Evolutionary conservation across 30 jellyfish, hydroid and myxozoan genomes (phyloP), one percentile per base, ranked within the genome.

Genomic region (Turritopsis dohrnii): DNA sequence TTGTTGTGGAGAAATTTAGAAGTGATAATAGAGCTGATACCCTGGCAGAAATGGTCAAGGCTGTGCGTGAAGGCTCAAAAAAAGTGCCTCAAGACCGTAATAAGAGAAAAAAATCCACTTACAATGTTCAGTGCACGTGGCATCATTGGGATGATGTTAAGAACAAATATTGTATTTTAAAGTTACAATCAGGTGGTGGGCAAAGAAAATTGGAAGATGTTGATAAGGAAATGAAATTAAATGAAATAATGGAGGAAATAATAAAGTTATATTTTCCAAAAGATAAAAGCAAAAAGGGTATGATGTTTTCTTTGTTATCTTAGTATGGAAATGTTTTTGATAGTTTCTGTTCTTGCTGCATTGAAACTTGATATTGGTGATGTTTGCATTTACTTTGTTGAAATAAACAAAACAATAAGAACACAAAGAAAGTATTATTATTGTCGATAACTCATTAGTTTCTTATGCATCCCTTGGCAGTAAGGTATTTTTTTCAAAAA

Each of bases 111-210:
- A 26, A 21, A 21, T 66, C 76, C 27, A 66, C 27, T 21, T 66
- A 66, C 17, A 66, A 66, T 66, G 29, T 66, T 21, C 29, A 21
- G 27, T 66, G 29, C 27, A 66, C 29, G 17, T 66, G 76, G 76
- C 29, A 66, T 66, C 76, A 66, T 26, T 66, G 76, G 76, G 29
- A 66, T 17, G 76, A 66, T 66, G 76, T 26, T 26, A 66, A 66
- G 29, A 66, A 66, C 27, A 26, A 66, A 21, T 66, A 66, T 66
- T 21, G 76, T 21, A 21, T 21, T 21, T 7, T 66, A 21, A 21
- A 26, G 76, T 66, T 66, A 66, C 29, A 21, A 66, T 21, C 27
- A 66, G 76, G 76, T 21, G 76, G 76, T 66, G 76, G 76, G 27
- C 60, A 41, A 41, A 66, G 29, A 66, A 66, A 26, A 66, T 21